These are phyloP conservation scores for Oceanodroma tethys DNA, from an alignment of 2,113 vertebrate species.

Conservation along the genomic window DNA sequence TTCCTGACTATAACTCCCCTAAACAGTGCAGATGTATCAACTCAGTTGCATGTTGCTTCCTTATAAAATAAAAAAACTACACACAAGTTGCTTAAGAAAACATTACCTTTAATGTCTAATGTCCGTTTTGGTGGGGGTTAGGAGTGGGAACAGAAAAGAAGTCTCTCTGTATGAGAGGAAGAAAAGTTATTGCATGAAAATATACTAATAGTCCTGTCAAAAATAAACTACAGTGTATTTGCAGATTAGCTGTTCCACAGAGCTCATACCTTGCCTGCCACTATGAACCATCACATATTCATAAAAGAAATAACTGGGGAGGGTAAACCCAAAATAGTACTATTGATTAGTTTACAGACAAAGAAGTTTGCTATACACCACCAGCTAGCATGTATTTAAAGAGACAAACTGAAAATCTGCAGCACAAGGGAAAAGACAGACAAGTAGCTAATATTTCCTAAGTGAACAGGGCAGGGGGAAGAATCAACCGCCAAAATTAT, in stretches of 20 bases:
- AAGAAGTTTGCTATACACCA: neutral
- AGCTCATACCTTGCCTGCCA: neutral
- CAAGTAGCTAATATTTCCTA: accelerated
- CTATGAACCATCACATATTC: neutral
- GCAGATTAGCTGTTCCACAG: neutral
- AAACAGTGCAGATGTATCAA: neutral
- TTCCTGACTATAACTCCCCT: neutral
- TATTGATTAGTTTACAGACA: neutral
- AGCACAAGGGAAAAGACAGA: neutral
- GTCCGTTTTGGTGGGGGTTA: neutral
- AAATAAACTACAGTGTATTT: neutral
- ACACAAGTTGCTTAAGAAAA: neutral
- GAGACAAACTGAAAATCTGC: neutral
- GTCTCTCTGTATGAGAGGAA: neutral
- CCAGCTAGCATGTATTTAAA: neutral
- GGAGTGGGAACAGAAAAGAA: neutral
- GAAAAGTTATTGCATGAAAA: neutral
- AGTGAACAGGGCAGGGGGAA: neutral
- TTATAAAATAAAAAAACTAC: neutral
- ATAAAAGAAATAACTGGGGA: neutral
- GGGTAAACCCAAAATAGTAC: neutral
- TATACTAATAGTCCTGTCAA: neutral
- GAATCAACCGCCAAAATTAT: neutral
- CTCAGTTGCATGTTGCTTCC: neutral
- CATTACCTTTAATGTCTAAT: neutral